Evolutionary conservation across 2,888 invertebrate genomes (phyloP), one percentile per base, ranked within the genome.

Genomic region (Euplexia lucipara): DNA sequence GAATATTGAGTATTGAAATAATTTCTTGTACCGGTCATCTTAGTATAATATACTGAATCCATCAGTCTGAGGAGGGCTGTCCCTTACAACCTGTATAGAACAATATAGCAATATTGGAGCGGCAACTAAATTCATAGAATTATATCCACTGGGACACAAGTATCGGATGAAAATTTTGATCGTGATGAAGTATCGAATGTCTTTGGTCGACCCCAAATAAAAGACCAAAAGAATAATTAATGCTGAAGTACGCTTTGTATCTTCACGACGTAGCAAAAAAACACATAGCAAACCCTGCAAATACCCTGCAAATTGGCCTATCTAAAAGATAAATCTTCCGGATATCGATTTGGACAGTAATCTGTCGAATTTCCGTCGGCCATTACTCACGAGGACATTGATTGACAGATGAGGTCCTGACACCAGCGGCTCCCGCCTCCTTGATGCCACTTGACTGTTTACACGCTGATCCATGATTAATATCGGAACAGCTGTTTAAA

Each of bases 341-440:
- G 53, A 26, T 56, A 56, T 67, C 56, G 60, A 26, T 73, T 51
- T 53, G 62, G 54, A 49, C 48, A 53, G 68, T 58, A 54, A 68
- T 57, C 69, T 45, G 67, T 56, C 49, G 61, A 64, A 63, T 60
- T 58, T 48, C 44, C 45, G 7, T 5, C 41, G 44, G 22, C 60
- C 74, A 76, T 81, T 58, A 79, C 68, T 81, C 81, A 75, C 76
- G 12, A 34, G 37, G 81, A 81, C 79, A 70, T 45, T 81, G 81
- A 81, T 76, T 69, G 81, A 81, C 81, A 79, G 76, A 79, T 69
- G 77, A 74, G 68, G 44, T 59, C 26, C 52, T 62, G 65, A 59
- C 49, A 61, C 49, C 57, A 39, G 22, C 32, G 44, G 37, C 0
- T 2, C 48, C 52, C 54, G 41, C 59, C 60, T 64, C 60, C 51